phyloP scores from a whole-genome alignment of 2,888 invertebrate genomes.

The Parochlus steinenii region DNA sequence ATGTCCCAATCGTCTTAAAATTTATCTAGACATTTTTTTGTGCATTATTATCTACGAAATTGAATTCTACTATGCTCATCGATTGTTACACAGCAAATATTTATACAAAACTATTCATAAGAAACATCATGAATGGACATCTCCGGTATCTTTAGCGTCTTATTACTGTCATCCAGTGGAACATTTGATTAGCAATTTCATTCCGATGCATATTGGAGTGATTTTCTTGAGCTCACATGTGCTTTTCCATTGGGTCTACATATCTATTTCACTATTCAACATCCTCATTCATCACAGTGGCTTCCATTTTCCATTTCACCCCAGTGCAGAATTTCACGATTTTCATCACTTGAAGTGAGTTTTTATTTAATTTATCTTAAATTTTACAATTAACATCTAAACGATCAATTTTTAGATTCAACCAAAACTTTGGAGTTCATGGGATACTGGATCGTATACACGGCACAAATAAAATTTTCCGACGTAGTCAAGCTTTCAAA shows the following conservation, averaged over 20 bases:
- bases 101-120: conserved; percentile 5
- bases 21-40: too few species aligned
- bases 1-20: too few species aligned
- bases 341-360: conserved; percentile 10
- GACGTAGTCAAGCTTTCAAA: conserved; percentile 51
- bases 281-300: too few species aligned
- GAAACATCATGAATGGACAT: conserved; percentile 6
- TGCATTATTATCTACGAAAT: conserved; percentile 1
- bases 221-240: too few species aligned
- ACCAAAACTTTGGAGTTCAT: conserved; percentile 66
- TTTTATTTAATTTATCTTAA: too few species aligned
- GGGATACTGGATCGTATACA: conserved; percentile 68
- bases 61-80: conserved; percentile 7
- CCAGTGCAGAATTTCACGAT: conserved; percentile 6
- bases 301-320: conserved; percentile 8
- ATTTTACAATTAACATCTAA: too few species aligned
- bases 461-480: conserved; percentile 63
- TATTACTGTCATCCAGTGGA: conserved; percentile 1
- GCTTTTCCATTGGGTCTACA: too few species aligned
- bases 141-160: conserved; percentile 1
- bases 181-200: conserved; percentile 2
- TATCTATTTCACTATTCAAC: too few species aligned
- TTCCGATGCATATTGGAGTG: conserved; percentile 1
- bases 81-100: conserved; percentile 4
- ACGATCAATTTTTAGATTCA: conserved; percentile 54